Evolutionary conservation across 2,113 vertebrate genomes (phyloP).

Genomic region (Leucoraja erinaceus): DNA sequence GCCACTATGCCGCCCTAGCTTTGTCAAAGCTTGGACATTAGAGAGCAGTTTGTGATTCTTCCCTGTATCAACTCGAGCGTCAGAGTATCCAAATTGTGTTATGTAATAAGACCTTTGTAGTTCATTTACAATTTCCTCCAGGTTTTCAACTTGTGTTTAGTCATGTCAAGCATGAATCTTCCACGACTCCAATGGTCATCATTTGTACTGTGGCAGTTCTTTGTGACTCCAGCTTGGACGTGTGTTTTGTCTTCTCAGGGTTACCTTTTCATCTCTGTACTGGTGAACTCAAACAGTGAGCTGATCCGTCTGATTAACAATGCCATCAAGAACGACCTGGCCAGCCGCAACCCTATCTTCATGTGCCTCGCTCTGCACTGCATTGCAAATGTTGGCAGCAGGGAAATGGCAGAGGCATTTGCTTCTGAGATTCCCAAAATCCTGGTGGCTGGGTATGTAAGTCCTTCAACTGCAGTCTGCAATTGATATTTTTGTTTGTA

Average conservation of each 20-base stretch:
- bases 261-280: conserved; percentile 86
- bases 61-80: neutral
- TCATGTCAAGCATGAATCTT: neutral
- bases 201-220: neutral
- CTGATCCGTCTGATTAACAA: conserved; percentile 89
- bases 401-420: conserved; percentile 89
- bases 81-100: neutral
- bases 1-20: too few relatives aligned
- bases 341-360: conserved; percentile 90
- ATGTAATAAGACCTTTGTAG: neutral
- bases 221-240: neutral
- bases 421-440: conserved; percentile 84
- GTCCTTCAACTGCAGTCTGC: neutral
- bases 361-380: conserved; percentile 91
- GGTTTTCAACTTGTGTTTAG: neutral
- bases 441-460: conserved; percentile 78
- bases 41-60: neutral
- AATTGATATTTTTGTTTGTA: neutral
- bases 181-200: neutral
- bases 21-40: neutral
- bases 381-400: conserved; percentile 85
- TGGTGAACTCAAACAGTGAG: conserved; percentile 89
- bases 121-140: neutral
- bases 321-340: conserved; percentile 87
- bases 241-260: conserved; percentile 56